These are phyloP conservation scores for Drosophila greeni DNA, from an alignment of 2,888 invertebrate genomes.

Conservation along the genomic window DNA sequence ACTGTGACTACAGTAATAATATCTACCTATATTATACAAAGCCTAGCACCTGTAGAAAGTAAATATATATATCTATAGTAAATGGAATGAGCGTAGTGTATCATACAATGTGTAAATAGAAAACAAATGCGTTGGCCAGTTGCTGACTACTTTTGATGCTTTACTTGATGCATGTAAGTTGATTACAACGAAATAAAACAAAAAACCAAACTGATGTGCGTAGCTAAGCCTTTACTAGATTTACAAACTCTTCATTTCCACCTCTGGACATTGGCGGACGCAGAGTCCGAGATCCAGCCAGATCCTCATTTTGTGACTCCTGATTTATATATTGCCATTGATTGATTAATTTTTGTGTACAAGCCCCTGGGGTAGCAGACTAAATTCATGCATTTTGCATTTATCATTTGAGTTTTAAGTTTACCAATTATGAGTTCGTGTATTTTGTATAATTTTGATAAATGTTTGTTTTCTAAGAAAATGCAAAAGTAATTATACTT, in stretches of 20 bases:
- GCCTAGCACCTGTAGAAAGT: constrained; percentile 38
- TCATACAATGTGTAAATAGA: constrained; percentile 37
- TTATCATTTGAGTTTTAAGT: constrained; percentile 46
- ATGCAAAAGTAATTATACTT: constrained; percentile 64
- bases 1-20: constrained; percentile 41
- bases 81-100: constrained; percentile 42
- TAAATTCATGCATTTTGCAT: constrained; percentile 75
- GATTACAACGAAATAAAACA: constrained; percentile 31
- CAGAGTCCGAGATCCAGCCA: constrained; percentile 35
- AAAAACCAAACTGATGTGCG: constrained; percentile 58
- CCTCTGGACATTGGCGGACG: constrained; percentile 24
- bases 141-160: constrained; percentile 57
- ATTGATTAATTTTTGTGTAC: constrained; percentile 53
- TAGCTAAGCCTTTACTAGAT: constrained; percentile 54
- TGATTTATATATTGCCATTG: constrained; percentile 36
- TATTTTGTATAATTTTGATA: constrained; percentile 48
- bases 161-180: constrained; percentile 65
- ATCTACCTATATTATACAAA: constrained; percentile 13
- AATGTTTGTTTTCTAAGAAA: constrained; percentile 55
- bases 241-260: constrained; percentile 34
- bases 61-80: constrained; percentile 14
- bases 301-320: constrained; percentile 32
- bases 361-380: constrained; percentile 79
- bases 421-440: constrained; percentile 44
- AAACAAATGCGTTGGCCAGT: constrained; percentile 34